Percentiles rank a stretch among this genome's conserved stretches.
phyloP scores from a whole-genome alignment of 2,113 vertebrate species.

The Haplochromis burtoni region DNA sequence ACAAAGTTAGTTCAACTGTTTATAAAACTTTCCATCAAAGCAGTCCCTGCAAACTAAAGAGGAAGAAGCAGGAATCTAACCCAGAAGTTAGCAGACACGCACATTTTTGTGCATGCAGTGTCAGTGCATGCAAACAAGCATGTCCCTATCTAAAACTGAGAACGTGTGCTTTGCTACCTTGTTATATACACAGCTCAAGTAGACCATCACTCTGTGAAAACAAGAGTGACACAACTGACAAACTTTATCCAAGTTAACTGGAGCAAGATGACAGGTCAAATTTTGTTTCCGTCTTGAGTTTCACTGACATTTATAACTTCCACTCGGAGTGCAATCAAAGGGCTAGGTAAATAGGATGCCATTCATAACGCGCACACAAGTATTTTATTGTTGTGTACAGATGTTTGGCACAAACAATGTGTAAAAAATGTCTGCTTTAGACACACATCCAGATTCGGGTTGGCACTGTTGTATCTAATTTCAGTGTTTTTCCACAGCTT shows the following conservation, averaged over 20 bases:
- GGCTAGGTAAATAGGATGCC: neutral
- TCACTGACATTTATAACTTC: neutral
- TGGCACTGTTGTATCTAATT: neutral
- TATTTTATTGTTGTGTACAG: neutral
- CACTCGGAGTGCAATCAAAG: neutral
- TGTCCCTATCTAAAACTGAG: neutral
- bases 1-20: neutral
- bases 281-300: neutral
- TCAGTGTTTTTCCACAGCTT: neutral
- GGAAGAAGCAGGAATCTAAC: neutral
- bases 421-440: neutral
- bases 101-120: neutral
- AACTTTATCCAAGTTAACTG: neutral
- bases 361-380: neutral
- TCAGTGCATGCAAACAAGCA: neutral
- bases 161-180: neutral
- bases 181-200: slow-evolving; percentile 24
- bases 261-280: neutral
- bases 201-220: slow-evolving; percentile 54
- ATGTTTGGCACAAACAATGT: neutral
- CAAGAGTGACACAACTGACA: slow-evolving; percentile 22
- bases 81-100: neutral
- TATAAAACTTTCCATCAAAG: neutral
- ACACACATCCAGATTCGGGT: neutral
- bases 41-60: neutral